Conservation (phyloP, 2,113 vertebrate genomes). For the Cyphomyrus discorhynchus region DNA sequence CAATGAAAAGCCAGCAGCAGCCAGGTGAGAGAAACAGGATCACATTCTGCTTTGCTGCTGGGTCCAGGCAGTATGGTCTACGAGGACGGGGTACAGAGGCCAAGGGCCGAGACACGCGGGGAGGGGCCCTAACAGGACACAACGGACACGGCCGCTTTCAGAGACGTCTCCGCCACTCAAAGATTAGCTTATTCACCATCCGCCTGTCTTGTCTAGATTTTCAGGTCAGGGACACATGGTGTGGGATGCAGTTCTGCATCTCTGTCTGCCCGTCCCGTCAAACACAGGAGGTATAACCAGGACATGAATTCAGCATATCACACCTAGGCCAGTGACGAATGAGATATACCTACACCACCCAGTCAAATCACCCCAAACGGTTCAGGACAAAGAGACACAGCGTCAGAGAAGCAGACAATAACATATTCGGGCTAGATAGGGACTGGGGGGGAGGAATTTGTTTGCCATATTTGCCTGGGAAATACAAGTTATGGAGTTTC, state of each 20-base stretch:
- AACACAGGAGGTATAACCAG: background rate
- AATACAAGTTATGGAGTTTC: background rate
- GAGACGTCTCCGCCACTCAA: background rate
- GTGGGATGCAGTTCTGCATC: background rate
- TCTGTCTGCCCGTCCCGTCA: background rate
- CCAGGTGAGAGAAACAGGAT: background rate
- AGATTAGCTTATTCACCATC: background rate
- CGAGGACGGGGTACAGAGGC: background rate
- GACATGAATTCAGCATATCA: background rate
- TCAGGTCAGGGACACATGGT: background rate
- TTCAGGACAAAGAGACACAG: background rate
- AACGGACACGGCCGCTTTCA: background rate
- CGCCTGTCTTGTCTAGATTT: background rate
- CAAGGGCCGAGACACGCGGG: background rate
- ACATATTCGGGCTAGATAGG: background rate
- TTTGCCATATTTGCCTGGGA: conserved; percentile 33
- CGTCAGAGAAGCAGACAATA: background rate
- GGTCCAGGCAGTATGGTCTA: background rate
- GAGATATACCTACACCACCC: background rate
- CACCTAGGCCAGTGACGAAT: background rate
- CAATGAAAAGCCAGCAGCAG: background rate
- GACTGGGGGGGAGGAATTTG: conserved; percentile 26
- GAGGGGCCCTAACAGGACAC: background rate
- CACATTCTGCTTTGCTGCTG: background rate
- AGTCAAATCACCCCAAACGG: background rate